Base-by-base conservation (phyloP, 2,113 vertebrate species). In the Hippocampus comes region DNA sequence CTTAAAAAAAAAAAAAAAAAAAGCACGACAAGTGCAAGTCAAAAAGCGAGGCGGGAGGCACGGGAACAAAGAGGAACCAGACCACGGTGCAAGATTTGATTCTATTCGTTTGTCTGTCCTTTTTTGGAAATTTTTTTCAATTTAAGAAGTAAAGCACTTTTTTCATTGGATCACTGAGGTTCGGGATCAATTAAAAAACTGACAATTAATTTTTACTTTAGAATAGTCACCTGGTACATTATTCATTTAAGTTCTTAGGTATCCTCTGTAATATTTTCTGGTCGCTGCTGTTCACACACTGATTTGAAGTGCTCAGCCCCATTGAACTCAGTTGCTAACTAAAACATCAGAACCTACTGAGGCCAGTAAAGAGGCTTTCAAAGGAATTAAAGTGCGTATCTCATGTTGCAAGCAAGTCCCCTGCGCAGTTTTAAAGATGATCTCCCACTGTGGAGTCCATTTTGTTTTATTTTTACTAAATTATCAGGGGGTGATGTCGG, bases 11-110 rank as follows among this genome's bases (percentile, higher is more conserved):
- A 34, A 73, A n/a, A n/a, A n/a, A 34, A 43, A 60, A 41, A n/a
- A n/a, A 46, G 42, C 21, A 65, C 41, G 41, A 65, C 63, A 66
- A 66, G 43, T 9, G 3, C 43, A 14, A 66, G 64, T 66, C 43
- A 66, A 66, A 42, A 66, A 66, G 64, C 64, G 64, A 66, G 64
- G 43, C 23, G 64, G n/a, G 42, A 66, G 59, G 34, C 59, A 11
- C 15, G 17, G 64, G 43, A 66, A 66, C 42, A 66, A 66, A 66
- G 64, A 66, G 11, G 42, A 65, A 23, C 21, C 23, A 41, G n/a
- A 43, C 46, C 20, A 4, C 12, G 14, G 41, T 8, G 63, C n/a
- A 65, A 23, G 63, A 65, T n/a, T 65, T 65, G 41, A 65, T 65
- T 65, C 15, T 43, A 65, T 12, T 23, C 63, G 6, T 64, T 64